Conservation (phyloP, 2,888 invertebrate species). For the Apodemia zela region DNA sequence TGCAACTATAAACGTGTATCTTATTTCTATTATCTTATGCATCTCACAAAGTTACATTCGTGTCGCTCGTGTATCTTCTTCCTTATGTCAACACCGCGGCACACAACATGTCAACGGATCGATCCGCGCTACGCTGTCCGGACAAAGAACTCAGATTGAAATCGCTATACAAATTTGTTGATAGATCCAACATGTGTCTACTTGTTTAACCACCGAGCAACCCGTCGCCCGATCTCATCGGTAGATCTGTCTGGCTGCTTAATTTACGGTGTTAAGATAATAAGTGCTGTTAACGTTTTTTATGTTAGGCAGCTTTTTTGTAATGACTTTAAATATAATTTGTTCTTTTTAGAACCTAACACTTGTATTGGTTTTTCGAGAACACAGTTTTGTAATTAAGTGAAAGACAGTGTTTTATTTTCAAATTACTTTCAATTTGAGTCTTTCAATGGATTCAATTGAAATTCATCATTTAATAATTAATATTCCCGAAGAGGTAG, state of each 20-base stretch:
- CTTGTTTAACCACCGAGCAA: neutral
- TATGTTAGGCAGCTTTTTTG: neutral
- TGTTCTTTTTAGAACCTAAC: neutral
- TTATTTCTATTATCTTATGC: neutral
- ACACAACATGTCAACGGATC: constrained; percentile 36
- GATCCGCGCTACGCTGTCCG: constrained; percentile 44
- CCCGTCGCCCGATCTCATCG: neutral
- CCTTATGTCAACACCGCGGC: constrained; percentile 29
- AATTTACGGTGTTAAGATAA: constrained; percentile 16
- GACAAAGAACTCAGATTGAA: constrained; percentile 75
- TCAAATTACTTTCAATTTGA: no score
- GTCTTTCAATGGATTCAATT: no score
- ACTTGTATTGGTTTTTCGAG: neutral
- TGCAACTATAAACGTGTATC: neutral
- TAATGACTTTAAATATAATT: constrained; percentile 3
- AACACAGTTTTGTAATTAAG: no score
- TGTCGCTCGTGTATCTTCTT: neutral
- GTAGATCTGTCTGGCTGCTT: neutral
- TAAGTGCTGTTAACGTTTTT: constrained; percentile 9
- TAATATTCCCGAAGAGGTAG: no score
- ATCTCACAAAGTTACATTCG: neutral
- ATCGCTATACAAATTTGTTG: constrained; percentile 35
- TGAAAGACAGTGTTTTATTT: no score
- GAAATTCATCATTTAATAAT: no score
- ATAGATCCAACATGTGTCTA: neutral